These are phyloP conservation scores for Catharus fuscescens DNA, from an alignment of 2,113 vertebrate species.

Conservation along the genomic window DNA sequence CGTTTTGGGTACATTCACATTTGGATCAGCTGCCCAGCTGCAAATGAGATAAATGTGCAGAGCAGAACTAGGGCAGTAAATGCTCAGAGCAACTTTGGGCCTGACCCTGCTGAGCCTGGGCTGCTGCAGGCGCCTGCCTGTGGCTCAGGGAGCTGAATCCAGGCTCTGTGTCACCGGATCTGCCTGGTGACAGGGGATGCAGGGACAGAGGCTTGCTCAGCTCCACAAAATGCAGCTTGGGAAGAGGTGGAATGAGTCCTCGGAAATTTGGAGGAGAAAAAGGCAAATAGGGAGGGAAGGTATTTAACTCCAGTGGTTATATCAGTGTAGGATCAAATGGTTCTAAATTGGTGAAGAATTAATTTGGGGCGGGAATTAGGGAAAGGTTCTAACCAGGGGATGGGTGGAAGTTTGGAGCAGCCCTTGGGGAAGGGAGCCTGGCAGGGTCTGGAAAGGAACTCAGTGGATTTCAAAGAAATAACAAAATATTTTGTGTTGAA, in stretches of 20 bases:
- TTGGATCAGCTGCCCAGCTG: not conserved
- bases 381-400: not conserved
- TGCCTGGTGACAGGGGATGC: not conserved
- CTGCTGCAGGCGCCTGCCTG: not conserved
- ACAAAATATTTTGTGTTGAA: not conserved
- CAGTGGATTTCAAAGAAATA: not conserved
- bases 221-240: accelerated
- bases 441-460: not conserved
- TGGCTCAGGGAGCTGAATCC: not conserved
- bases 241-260: not conserved
- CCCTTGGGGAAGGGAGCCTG: not conserved
- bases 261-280: not conserved
- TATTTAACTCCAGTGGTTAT: not conserved
- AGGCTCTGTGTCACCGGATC: not conserved
- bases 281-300: not conserved
- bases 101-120: not conserved
- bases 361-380: not conserved
- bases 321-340: not conserved
- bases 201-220: not conserved
- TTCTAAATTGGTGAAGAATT: not conserved
- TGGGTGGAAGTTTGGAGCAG: not conserved
- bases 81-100: slow-evolving; percentile 2
- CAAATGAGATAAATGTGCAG: not conserved
- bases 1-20: not conserved
- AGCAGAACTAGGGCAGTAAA: slow-evolving; percentile 19